Evolutionary conservation across 2,888 invertebrate genomes (phyloP).

Genomic region (Archaeoteleia sp.): DNA sequence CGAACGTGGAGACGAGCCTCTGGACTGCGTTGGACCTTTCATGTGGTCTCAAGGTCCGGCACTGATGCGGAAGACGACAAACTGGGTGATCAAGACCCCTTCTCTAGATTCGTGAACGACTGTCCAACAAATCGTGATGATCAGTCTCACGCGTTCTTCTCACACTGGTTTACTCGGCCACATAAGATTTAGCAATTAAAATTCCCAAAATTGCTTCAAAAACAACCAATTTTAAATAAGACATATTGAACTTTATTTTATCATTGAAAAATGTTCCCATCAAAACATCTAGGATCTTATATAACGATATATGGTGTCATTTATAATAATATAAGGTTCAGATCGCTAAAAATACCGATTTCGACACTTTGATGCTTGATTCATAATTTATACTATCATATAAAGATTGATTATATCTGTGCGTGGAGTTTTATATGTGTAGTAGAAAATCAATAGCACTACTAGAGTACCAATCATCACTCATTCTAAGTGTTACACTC

Average conservation of each 20-base stretch:
- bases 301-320: no score
- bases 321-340: no score
- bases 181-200: no score
- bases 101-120: constrained; percentile 29
- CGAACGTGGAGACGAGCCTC: constrained; percentile 16
- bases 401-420: constrained; percentile 20
- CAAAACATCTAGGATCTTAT: no score
- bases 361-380: constrained; percentile 5
- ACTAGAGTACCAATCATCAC: constrained; percentile 23
- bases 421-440: constrained; percentile 11
- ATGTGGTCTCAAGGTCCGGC: constrained; percentile 43
- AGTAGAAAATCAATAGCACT: constrained; percentile 32
- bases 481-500: constrained; percentile 9
- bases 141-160: constrained; percentile 19
- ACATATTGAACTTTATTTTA: no score
- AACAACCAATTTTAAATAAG: not conserved
- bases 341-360: not conserved
- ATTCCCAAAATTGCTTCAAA: no score
- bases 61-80: constrained; percentile 50
- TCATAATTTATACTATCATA: constrained; percentile 5
- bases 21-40: constrained; percentile 37
- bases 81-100: constrained; percentile 51
- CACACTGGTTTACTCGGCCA: constrained; percentile 3
- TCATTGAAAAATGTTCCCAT: not conserved
- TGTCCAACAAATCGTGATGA: constrained; percentile 17